Conservation (phyloP, 2,113 vertebrate species). For the Pomatostomus ruficeps region DNA sequence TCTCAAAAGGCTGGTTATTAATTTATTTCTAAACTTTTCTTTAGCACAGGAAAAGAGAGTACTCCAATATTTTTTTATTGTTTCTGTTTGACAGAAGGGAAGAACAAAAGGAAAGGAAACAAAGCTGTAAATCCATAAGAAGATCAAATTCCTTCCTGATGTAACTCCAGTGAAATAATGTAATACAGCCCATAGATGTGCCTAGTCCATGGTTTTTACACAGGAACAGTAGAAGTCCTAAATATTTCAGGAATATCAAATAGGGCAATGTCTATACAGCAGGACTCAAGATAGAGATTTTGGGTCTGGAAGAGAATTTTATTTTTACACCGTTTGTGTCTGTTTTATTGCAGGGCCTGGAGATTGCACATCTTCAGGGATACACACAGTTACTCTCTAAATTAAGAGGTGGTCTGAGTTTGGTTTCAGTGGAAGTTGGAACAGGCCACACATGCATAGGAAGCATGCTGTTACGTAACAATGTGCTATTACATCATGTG, state of each 20-base stretch:
- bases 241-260: background rate
- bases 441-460: background rate
- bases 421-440: background rate
- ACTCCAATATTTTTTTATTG: background rate
- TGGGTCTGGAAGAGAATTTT: background rate
- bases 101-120: background rate
- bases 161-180: background rate
- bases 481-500: background rate
- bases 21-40: background rate
- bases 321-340: background rate
- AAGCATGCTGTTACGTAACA: background rate
- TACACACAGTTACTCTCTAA: background rate
- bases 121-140: background rate
- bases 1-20: background rate
- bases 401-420: background rate
- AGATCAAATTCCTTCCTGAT: background rate
- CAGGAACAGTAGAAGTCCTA: background rate
- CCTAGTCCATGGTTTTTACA: background rate
- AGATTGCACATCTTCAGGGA: background rate
- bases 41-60: background rate
- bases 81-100: background rate
- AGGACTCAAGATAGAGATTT: background rate
- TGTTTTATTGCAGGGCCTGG: background rate
- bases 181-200: background rate
- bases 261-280: rapidly evolving